These are phyloP conservation scores for Ophion ellenae DNA, from an alignment of 2,888 invertebrate genomes.

Conservation along the genomic window DNA sequence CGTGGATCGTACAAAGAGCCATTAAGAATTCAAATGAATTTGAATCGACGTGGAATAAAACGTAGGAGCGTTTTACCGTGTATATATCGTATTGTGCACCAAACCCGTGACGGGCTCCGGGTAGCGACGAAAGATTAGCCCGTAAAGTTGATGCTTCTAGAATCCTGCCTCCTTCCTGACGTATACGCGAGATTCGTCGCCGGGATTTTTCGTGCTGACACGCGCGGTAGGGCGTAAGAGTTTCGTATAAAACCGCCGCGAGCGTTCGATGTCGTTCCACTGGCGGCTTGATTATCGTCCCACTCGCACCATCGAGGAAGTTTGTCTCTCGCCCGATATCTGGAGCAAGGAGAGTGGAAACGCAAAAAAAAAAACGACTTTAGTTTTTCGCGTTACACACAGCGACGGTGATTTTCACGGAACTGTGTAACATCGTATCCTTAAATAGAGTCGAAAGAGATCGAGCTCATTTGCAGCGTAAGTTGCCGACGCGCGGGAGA, in stretches of 20 bases:
- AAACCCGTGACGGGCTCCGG: neutral
- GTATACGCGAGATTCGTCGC: conserved; percentile 38
- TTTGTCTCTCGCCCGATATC: conserved; percentile 26
- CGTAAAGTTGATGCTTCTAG: neutral
- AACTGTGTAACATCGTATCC: conserved; percentile 14
- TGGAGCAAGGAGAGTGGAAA: neutral
- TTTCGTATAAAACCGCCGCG: conserved; percentile 74
- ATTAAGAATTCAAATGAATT: conserved; percentile 54
- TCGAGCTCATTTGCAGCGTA: conserved; percentile 39
- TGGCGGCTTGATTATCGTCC: conserved; percentile 60
- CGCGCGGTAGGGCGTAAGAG: conserved; percentile 69
- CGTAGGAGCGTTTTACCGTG: conserved; percentile 1
- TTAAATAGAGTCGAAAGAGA: conserved; percentile 55
- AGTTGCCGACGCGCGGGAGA: conserved; percentile 26
- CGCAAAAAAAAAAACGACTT: conserved; percentile 2
- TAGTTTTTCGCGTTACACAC: conserved; percentile 22
- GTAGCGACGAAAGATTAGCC: neutral
- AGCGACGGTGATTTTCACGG: conserved; percentile 32
- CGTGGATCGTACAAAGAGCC: conserved; percentile 52
- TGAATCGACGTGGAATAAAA: conserved; percentile 3
- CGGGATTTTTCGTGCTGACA: conserved; percentile 46
- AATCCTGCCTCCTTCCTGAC: conserved; percentile 7
- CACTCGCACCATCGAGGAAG: conserved; percentile 35
- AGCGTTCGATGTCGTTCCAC: conserved; percentile 75
- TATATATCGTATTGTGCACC: conserved; percentile 20